Conservation (phyloP, 2,888 invertebrate species). For the Enchytraeus crypticus region DNA sequence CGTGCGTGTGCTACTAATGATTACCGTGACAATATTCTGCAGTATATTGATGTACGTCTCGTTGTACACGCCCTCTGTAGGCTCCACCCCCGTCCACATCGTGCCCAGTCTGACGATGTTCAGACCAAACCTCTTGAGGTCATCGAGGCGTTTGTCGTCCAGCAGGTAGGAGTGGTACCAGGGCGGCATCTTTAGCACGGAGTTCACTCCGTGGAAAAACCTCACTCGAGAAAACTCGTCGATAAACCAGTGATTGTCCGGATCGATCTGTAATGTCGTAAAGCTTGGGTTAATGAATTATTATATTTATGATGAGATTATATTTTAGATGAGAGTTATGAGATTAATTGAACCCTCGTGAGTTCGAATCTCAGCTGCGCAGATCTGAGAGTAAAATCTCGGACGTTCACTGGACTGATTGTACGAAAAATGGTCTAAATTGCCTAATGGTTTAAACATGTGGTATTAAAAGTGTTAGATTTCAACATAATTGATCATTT, state of each 20-base stretch:
- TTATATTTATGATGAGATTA: too few species aligned
- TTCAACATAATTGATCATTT: too few species aligned
- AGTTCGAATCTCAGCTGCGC: too few species aligned
- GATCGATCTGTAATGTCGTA: slow-evolving; percentile 13
- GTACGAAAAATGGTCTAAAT: too few species aligned
- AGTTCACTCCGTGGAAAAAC: slow-evolving; percentile 33
- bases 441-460: too few species aligned
- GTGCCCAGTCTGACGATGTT: slow-evolving; percentile 32
- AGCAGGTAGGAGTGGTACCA: slow-evolving; percentile 27
- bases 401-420: too few species aligned
- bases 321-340: too few species aligned
- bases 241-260: slow-evolving; percentile 21
- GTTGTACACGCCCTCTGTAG: slow-evolving; percentile 25
- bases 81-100: slow-evolving; percentile 33
- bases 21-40: slow-evolving; percentile 17
- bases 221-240: slow-evolving; percentile 26
- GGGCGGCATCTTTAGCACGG: slow-evolving; percentile 29
- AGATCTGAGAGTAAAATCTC: too few species aligned
- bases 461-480: too few species aligned
- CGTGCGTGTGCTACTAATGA: slow-evolving; percentile 4
- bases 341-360: too few species aligned
- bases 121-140: slow-evolving; percentile 29
- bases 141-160: slow-evolving; percentile 24
- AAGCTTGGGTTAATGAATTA: too few species aligned
- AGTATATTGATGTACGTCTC: slow-evolving; percentile 29